These are phyloP conservation scores for Homarus gammarus DNA, from an alignment of 2,888 invertebrate genomes.

Conservation along the genomic window DNA sequence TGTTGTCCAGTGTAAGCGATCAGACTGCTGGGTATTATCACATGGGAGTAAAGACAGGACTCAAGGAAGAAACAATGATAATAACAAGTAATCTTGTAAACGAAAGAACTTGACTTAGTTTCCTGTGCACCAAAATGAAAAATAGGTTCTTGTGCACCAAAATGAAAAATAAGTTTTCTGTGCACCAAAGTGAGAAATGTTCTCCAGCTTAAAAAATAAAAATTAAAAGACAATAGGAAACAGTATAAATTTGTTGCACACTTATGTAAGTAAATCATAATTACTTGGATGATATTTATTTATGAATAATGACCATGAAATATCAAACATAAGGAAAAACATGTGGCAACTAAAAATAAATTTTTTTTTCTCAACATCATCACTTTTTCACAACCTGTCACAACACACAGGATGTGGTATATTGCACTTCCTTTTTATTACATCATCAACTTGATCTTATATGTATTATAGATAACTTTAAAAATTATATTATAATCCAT, in stretches of 20 bases:
- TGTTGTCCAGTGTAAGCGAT: neutral
- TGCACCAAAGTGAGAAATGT: slow-evolving; percentile 28
- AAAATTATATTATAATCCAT: too few species aligned
- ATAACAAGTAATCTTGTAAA: neutral
- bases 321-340: neutral
- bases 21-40: neutral
- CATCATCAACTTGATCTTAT: neutral
- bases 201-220: slow-evolving; percentile 31
- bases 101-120: neutral
- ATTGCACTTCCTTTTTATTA: neutral
- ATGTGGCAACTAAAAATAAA: neutral
- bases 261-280: neutral
- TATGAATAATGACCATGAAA: slow-evolving; percentile 12
- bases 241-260: neutral
- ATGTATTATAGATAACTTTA: neutral
- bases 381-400: slow-evolving; percentile 34
- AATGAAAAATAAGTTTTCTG: too few species aligned
- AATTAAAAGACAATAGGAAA: neutral
- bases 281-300: neutral
- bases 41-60: slow-evolving; percentile 30
- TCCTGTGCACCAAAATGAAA: slow-evolving; percentile 24
- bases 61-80: neutral
- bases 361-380: neutral
- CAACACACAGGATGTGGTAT: slow-evolving; percentile 36
- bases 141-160: too few species aligned